Evolutionary conservation across 2,888 invertebrate species (phyloP).

Genomic region (Tipula confusa): DNA sequence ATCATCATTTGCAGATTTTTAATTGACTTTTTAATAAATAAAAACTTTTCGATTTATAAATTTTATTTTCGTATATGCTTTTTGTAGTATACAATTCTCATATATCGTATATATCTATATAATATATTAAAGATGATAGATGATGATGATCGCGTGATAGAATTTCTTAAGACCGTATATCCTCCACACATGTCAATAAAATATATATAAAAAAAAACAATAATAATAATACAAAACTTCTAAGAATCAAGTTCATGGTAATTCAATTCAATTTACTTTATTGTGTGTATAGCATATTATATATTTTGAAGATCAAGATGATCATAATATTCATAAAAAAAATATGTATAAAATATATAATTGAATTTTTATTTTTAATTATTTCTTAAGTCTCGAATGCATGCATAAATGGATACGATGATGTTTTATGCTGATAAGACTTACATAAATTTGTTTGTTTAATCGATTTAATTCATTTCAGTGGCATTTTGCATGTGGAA

Average conservation of each 20-base stretch:
- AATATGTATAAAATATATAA: neutral
- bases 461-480: neutral
- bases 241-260: conserved; percentile 28
- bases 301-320: conserved; percentile 25
- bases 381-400: neutral
- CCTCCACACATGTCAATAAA: conserved; percentile 20
- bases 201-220: neutral
- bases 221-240: neutral
- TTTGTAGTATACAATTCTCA: neutral
- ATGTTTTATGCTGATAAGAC: neutral
- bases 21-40: conserved; percentile 25
- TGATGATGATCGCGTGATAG: conserved; percentile 20
- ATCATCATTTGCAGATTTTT: conserved; percentile 25
- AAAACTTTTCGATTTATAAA: conserved; percentile 3
- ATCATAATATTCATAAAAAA: neutral
- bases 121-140: neutral
- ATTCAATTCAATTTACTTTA: conserved; percentile 21
- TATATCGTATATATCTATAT: neutral
- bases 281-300: neutral
- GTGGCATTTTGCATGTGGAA: neutral
- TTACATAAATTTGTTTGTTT: neutral
- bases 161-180: conserved; percentile 25
- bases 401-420: neutral
- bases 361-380: conserved; percentile 8
- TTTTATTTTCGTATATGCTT: neutral